phyloP scores from a whole-genome alignment of 2,888 invertebrate species.

The Cerceris ruficornis region DNA sequence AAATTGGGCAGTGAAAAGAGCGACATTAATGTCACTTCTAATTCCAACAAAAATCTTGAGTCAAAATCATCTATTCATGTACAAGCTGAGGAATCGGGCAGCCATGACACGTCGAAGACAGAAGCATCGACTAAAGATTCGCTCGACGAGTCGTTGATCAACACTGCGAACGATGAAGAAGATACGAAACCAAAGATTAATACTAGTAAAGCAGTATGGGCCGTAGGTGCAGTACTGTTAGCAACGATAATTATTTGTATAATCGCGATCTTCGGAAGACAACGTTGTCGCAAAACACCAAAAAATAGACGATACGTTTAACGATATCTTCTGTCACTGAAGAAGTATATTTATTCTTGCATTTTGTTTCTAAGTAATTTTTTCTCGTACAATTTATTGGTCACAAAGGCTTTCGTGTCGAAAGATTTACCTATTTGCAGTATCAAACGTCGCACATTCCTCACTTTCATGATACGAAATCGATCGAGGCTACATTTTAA shows the following conservation, averaged over 20 bases:
- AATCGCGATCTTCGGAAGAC: conserved; percentile 76
- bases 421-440: conserved; percentile 35
- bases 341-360: conserved; percentile 60
- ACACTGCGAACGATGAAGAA: conserved; percentile 24
- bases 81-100: conserved; percentile 20
- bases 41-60: conserved; percentile 21
- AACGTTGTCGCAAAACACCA: conserved; percentile 76
- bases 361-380: conserved; percentile 53
- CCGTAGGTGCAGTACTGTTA: conserved; percentile 73
- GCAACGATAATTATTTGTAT: conserved; percentile 75
- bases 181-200: conserved; percentile 65
- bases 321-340: conserved; percentile 19
- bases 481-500: conserved; percentile 17
- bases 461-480: conserved; percentile 10
- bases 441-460: conserved; percentile 54
- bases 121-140: conserved; percentile 23
- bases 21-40: background rate
- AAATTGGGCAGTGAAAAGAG: conserved; percentile 16
- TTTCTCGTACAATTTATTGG: conserved; percentile 51
- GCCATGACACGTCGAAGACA: conserved; percentile 3
- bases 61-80: conserved; percentile 37
- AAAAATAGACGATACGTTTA: conserved; percentile 79
- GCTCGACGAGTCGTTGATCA: conserved; percentile 26
- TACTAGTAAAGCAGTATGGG: conserved; percentile 77
- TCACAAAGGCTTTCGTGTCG: conserved; percentile 23